Evolutionary conservation across 2,113 vertebrate species (phyloP).

Genomic region (Seriola quinqueradiata): DNA sequence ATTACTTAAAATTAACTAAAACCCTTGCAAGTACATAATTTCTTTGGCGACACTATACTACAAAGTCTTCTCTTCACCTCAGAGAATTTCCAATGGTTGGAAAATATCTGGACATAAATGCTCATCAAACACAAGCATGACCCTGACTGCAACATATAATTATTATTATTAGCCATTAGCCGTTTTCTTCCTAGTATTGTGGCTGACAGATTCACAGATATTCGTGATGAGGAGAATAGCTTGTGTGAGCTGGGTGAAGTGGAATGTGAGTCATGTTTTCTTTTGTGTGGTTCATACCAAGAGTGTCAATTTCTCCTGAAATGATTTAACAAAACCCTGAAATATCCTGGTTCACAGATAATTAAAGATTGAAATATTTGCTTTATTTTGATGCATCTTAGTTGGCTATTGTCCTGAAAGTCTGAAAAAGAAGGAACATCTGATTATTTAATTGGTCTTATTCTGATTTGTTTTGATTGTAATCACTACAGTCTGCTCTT

Average conservation of each 20-base stretch:
- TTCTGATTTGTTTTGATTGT: background rate
- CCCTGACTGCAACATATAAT: too few species aligned
- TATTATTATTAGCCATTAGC: too few species aligned
- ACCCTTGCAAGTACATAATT: too few species aligned
- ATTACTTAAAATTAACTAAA: too few species aligned
- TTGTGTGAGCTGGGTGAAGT: constrained; percentile 32
- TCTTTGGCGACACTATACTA: too few species aligned
- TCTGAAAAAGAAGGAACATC: too few species aligned
- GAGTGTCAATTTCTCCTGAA: background rate
- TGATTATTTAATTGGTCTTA: background rate
- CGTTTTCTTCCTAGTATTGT: too few species aligned
- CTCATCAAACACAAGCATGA: too few species aligned
- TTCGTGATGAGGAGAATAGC: constrained; percentile 15
- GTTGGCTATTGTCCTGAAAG: background rate
- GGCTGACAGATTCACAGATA: background rate
- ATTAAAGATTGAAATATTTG: background rate
- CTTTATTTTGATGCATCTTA: constrained; percentile 1
- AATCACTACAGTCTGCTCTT: background rate
- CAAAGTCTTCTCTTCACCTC: too few species aligned
- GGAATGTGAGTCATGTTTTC: constrained; percentile 57
- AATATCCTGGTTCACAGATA: constrained; percentile 2
- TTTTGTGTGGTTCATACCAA: background rate
- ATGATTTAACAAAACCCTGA: background rate
- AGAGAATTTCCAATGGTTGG: too few species aligned
- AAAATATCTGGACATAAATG: too few species aligned